A percentile compares a stretch with the other conserved stretches of the same genome.
Conservation (phyloP, 2,888 invertebrate species). For the Zhengitettix transpicula region DNA sequence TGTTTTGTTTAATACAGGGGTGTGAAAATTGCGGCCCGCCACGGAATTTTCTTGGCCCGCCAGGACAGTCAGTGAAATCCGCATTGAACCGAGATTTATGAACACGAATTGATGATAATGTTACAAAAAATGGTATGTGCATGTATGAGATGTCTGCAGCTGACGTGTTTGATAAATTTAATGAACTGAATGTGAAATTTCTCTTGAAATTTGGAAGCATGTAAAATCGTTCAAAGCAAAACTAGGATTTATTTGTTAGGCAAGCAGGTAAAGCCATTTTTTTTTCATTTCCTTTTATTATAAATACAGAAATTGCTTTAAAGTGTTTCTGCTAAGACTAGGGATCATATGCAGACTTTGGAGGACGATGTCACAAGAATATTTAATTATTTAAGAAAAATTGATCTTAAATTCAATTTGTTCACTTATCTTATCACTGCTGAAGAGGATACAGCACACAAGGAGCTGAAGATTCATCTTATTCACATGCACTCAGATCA, state of each 20-base stretch:
- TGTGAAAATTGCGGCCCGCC: too few relatives aligned
- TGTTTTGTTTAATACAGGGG: too few relatives aligned
- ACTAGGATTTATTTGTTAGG: neutral
- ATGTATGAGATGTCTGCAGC: too few relatives aligned
- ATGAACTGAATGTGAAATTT: neutral
- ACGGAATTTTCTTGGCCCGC: too few relatives aligned
- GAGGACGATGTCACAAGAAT: neutral
- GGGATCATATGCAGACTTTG: neutral
- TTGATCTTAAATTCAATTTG: neutral
- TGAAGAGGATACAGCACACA: neutral
- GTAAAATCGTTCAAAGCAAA: neutral
- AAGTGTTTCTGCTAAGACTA: neutral
- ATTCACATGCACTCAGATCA: neutral
- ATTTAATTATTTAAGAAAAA: neutral
- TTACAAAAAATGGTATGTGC: too few relatives aligned
- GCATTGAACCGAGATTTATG: too few relatives aligned
- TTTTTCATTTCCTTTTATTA: neutral
- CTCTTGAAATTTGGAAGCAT: neutral
- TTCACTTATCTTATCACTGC: neutral
- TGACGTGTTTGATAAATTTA: neutral
- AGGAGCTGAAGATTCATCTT: neutral
- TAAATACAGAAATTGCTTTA: neutral
- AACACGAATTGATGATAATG: too few relatives aligned
- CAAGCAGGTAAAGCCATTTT: neutral
- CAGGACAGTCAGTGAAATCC: too few relatives aligned